Percentiles rank a stretch among this genome's conserved stretches.
These are phyloP conservation scores for Mixornis gularis DNA, from an alignment of 2,113 vertebrate species.

Conservation along the genomic window DNA sequence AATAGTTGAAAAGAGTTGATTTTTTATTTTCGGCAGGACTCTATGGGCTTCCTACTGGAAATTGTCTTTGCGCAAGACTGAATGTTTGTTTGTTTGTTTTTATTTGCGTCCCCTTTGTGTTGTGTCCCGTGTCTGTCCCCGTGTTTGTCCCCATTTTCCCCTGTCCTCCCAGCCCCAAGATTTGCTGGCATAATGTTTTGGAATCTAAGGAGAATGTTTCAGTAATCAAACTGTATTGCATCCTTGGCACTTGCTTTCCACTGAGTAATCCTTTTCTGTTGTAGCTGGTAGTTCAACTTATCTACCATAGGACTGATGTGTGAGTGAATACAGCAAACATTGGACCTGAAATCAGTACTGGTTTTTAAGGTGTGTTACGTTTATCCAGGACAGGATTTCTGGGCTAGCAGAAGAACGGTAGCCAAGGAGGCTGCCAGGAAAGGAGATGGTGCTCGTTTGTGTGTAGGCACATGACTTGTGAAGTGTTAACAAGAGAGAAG, in stretches of 20 bases:
- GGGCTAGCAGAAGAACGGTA: not conserved
- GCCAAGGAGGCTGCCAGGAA: not conserved
- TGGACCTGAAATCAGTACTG: not conserved
- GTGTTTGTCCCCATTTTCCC: accelerated
- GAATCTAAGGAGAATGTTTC: not conserved
- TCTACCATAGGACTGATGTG: not conserved
- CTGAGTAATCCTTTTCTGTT: not conserved
- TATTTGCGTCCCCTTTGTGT: not conserved
- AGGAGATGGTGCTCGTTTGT: not conserved
- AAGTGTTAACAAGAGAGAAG: not conserved
- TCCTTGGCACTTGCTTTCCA: not conserved
- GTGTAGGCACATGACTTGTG: not conserved
- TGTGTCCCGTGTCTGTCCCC: accelerated
- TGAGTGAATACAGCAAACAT: not conserved
- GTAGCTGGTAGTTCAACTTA: not conserved
- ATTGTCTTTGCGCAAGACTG: not conserved
- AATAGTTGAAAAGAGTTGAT: not conserved
- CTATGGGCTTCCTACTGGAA: not conserved
- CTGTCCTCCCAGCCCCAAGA: not conserved
- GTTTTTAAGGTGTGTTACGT: not conserved
- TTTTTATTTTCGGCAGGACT: not conserved
- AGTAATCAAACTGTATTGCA: not conserved
- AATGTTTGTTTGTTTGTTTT: not conserved
- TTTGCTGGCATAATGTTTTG: not conserved
- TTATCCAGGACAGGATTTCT: not conserved